Conservation (phyloP, 2,113 vertebrate genomes). For the Muntiacus muntjak region DNA sequence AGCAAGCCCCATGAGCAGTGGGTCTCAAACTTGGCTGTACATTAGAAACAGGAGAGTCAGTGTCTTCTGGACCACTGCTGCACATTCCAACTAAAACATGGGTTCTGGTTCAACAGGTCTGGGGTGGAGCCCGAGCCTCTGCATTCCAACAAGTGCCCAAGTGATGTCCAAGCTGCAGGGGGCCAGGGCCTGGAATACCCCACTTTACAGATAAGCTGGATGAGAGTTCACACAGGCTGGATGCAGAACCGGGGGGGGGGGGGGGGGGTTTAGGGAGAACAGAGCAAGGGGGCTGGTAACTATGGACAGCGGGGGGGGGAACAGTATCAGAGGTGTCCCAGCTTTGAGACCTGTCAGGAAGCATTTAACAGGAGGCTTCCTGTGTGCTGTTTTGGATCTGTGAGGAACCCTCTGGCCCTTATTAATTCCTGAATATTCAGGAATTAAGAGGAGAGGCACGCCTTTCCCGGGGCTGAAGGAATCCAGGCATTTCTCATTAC, state of each 20-base stretch:
- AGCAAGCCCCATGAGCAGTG: background rate
- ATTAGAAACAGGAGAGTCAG: background rate
- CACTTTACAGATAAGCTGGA: background rate
- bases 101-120: background rate
- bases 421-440: too few species aligned
- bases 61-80: background rate
- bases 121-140: background rate
- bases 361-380: too few species aligned
- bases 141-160: background rate
- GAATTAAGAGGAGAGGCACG: too few species aligned
- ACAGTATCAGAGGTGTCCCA: background rate
- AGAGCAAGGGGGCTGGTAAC: background rate
- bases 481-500: too few species aligned
- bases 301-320: background rate
- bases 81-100: background rate
- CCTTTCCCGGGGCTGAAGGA: too few species aligned
- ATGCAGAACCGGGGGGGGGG: background rate
- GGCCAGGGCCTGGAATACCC: background rate
- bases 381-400: too few species aligned
- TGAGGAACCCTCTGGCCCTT: too few species aligned
- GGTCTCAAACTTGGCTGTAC: background rate
- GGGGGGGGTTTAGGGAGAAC: background rate
- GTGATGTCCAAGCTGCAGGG: background rate
- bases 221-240: background rate
- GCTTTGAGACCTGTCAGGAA: background rate